These are phyloP conservation scores for Creontiades dilutus DNA, from an alignment of 2,888 invertebrate species.

Conservation along the genomic window DNA sequence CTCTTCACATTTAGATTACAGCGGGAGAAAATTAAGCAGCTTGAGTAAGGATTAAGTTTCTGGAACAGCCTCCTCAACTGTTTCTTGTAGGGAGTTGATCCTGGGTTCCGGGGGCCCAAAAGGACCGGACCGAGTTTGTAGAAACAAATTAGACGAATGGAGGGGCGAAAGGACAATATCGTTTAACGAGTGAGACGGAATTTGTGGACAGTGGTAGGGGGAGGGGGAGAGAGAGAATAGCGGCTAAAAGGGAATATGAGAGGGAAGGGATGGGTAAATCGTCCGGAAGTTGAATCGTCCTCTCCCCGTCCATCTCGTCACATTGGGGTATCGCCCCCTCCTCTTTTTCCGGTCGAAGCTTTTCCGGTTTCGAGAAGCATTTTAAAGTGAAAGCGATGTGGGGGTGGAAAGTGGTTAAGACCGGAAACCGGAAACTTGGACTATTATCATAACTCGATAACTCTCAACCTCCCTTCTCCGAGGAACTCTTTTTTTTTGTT, in stretches of 20 bases:
- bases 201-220: no score
- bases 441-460: constrained; percentile 50
- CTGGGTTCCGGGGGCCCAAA: neutral
- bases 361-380: neutral
- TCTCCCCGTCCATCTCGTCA: neutral
- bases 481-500: no score
- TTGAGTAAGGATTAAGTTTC: no score
- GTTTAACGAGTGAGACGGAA: constrained; percentile 43
- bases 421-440: constrained; percentile 41
- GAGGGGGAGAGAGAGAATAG: no score
- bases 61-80: no score
- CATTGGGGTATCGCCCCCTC: neutral
- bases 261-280: neutral
- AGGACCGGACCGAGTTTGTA: neutral
- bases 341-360: neutral
- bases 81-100: no score
- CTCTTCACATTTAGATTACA: no score
- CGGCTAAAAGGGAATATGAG: neutral
- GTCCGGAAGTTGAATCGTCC: constrained; percentile 42
- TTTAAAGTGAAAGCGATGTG: constrained; percentile 34
- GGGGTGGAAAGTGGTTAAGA: neutral
- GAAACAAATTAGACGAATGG: neutral
- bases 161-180: constrained; percentile 38
- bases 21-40: no score
- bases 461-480: neutral